Evolutionary conservation across 2,888 invertebrate genomes (phyloP).

Genomic region (Taenaris catops): DNA sequence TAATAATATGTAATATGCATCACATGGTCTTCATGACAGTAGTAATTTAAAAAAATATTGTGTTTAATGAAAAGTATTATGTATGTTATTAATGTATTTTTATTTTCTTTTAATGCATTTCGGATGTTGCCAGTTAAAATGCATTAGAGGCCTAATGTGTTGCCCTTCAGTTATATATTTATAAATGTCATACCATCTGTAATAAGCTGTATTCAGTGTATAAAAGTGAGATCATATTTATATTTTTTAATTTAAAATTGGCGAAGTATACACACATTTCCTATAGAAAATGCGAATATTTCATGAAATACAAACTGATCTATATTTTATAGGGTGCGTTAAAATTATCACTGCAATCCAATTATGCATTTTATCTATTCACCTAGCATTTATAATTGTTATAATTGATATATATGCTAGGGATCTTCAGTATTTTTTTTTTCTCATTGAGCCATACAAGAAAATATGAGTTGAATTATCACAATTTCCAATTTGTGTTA

Average conservation of each 20-base stretch:
- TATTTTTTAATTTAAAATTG: slow-evolving; percentile 34
- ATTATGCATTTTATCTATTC: slow-evolving; percentile 5
- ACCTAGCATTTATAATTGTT: background rate
- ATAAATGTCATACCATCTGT: slow-evolving; percentile 13
- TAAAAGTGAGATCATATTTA: slow-evolving; percentile 38
- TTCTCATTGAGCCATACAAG: no score
- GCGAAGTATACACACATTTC: slow-evolving; percentile 28
- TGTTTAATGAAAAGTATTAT: slow-evolving; percentile 32
- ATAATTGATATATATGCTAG: background rate
- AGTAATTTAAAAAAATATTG: slow-evolving; percentile 27
- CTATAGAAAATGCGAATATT: no score
- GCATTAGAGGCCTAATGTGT: slow-evolving; percentile 19
- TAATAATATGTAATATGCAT: slow-evolving; percentile 10
- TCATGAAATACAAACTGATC: no score
- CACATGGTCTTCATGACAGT: slow-evolving; percentile 20
- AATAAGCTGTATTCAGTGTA: slow-evolving; percentile 31
- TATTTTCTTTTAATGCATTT: slow-evolving; percentile 12
- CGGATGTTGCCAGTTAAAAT: slow-evolving; percentile 11
- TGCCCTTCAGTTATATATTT: no score
- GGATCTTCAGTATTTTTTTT: no score
- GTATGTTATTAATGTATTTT: slow-evolving; percentile 23
- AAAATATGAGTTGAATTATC: no score
- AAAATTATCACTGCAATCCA: background rate
- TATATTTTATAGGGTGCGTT: no score
- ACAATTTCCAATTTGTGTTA: no score